Base-by-base conservation (phyloP, 2,113 vertebrate genomes). In the Myrmophylax atrothorax region DNA sequence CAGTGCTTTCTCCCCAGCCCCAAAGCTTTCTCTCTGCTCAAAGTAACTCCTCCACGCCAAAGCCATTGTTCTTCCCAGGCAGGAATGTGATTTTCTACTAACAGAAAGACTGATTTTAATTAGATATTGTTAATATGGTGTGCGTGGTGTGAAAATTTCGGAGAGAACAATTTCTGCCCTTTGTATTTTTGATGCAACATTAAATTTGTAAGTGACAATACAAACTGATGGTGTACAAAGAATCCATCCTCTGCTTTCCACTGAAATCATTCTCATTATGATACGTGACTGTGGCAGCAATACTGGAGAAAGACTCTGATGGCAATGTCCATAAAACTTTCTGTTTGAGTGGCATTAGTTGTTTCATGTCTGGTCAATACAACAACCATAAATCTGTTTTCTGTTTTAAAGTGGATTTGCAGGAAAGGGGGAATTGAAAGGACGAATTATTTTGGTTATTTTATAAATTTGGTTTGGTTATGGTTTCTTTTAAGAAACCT, bases 1-100 rank as follows among this genome's bases (percentile, higher is more conserved):
- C 89, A 95, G 84, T 20, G 46, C 60, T 76, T 93, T 76, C 64
- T 91, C 69, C 23, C 19, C 17, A 91, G 69, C 53, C 58, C 44
- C 70, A 91, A 38, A 59, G 58, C 58, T 17, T 52, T 62, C 73
- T 46, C 84, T 74, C 55, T 11, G n/a, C 63, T 93, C 75, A 83
- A 94, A 84, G 86, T 76, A 92, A n/a, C 87, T 81, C 84, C 88
- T 93, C 93, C 72, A 70, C 75, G 56, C 73, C 4, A 2, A 93
- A 95, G 91, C 52, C 95, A 95, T 70, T 96, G 95, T 93, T 97
- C 92, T 83, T 81, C n/a, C 69, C 72, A 91, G 58, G 74, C 80
- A 93, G 66, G 38, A 94, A 74, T 4, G 66, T 60, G 56, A 11
- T 15, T 50, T 68, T 90, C 76, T 77, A 33, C 50, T 37, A 79